Evolutionary conservation across 2,888 invertebrate species (phyloP), one percentile per base, ranked within the genome.

Genomic region (Acanthopleura granulata): DNA sequence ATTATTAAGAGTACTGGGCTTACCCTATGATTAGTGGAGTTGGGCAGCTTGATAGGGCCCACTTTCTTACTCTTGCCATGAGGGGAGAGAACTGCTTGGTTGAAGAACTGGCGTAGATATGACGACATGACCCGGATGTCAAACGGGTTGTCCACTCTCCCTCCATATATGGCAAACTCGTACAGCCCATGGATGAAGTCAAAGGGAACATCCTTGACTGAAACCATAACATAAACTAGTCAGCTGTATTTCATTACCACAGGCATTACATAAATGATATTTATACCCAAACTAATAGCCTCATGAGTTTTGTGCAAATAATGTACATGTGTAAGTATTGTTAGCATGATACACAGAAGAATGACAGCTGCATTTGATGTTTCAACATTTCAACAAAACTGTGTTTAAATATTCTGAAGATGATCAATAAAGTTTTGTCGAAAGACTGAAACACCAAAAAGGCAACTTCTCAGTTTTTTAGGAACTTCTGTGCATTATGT

Each of bases 91-190:
- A 85, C 81, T n/a, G 80, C 79, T 14, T 81, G 74, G 77, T 90
- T 89, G 81, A 92, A 92, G 82, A 90, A 89, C 80, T 90, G 89
- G 62, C 83, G 81, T 73, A 96, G 90, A 84, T 95, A 95, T 0
- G 94, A 93, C 80, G 91, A 91, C 80, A 96, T 89, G 16, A 95
- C 93, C 49, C 92, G 90, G 79, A 92, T 91, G 89, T 97, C 97
- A 85, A 94, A 94, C 4, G 91, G 90, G 85, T 95, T 95, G 89
- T 96, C 96, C 29, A 97, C 93, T 73, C 96, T 92, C 0, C 97
- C 97, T 0, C 96, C 97, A 86, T 96, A 97, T 72, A 96, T 94
- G 0, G 96, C 94, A 81, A 94, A 93, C 84, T 94, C 94, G 85
- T 94, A 93, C 29, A 97, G 91, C 3, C 96, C 96, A 83, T 94